Evolutionary conservation across 2,113 vertebrate species (phyloP).

Genomic region (Eretmochelys imbricata): DNA sequence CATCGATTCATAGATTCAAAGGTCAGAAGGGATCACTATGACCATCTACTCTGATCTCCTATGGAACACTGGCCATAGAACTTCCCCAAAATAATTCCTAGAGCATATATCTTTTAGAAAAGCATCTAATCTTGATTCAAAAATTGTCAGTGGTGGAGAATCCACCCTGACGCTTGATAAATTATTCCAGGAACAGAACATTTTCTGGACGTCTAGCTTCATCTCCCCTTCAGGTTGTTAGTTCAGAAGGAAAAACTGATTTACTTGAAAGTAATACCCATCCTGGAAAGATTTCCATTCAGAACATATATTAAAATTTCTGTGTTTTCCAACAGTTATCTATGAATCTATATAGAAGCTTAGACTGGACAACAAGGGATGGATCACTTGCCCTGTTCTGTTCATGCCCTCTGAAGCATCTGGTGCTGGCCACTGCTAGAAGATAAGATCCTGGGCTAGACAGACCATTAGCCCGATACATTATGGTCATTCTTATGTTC

Average conservation of each 20-base stretch:
- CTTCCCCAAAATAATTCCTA: not conserved
- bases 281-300: not conserved
- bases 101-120: not conserved
- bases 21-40: not conserved
- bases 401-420: not conserved
- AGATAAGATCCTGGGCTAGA: not conserved
- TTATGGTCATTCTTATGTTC: not conserved
- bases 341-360: not conserved
- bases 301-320: not conserved
- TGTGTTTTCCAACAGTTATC: not conserved
- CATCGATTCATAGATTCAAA: not conserved
- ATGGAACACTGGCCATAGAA: not conserved
- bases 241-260: constrained; percentile 1
- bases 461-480: not conserved
- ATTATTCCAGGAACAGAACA: not conserved
- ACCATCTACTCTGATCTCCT: not conserved
- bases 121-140: not conserved
- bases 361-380: not conserved
- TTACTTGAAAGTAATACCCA: not conserved
- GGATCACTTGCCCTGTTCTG: not conserved
- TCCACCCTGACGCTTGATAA: not conserved
- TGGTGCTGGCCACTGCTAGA: not conserved
- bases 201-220: not conserved
- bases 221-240: not conserved
- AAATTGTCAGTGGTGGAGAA: not conserved